These are phyloP conservation scores for Lophochroa leadbeateri DNA, from an alignment of 2,113 vertebrate genomes.

Conservation along the genomic window DNA sequence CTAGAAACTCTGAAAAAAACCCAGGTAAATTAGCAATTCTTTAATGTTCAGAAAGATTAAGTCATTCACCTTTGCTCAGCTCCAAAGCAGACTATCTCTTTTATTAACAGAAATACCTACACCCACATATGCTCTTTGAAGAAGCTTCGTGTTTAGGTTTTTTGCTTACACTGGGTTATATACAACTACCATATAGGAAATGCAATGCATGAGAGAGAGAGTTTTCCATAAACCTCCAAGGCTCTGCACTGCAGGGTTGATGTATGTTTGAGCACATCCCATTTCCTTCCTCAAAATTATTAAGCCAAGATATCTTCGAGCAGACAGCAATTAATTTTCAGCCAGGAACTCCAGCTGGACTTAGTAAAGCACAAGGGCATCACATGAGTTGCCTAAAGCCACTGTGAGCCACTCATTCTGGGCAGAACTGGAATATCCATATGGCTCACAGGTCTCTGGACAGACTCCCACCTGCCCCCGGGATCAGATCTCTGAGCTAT, in stretches of 20 bases:
- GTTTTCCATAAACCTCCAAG: not conserved
- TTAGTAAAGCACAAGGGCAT: not conserved
- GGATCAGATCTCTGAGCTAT: not conserved
- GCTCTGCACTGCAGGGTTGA: not conserved
- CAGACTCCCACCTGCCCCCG: not conserved
- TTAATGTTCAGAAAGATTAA: constrained; percentile 23
- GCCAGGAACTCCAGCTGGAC: constrained; percentile 48
- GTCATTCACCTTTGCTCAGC: not conserved
- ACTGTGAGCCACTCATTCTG: not conserved
- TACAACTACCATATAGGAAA: not conserved
- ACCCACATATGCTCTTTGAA: not conserved
- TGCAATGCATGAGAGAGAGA: not conserved
- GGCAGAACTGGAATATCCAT: not conserved
- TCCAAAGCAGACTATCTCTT: not conserved
- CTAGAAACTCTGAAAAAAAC: not conserved
- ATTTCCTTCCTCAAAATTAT: constrained; percentile 39
- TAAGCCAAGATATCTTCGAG: constrained; percentile 13
- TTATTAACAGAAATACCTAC: not conserved
- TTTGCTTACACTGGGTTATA: not conserved
- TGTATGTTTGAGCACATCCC: not conserved
- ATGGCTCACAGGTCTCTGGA: not conserved
- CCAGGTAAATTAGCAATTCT: constrained; percentile 9
- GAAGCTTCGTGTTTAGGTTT: not conserved
- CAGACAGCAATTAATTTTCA: constrained; percentile 45
- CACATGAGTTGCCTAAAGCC: not conserved